Evolutionary conservation across 2,888 invertebrate species (phyloP).

Genomic region (Pollenia amentaria): DNA sequence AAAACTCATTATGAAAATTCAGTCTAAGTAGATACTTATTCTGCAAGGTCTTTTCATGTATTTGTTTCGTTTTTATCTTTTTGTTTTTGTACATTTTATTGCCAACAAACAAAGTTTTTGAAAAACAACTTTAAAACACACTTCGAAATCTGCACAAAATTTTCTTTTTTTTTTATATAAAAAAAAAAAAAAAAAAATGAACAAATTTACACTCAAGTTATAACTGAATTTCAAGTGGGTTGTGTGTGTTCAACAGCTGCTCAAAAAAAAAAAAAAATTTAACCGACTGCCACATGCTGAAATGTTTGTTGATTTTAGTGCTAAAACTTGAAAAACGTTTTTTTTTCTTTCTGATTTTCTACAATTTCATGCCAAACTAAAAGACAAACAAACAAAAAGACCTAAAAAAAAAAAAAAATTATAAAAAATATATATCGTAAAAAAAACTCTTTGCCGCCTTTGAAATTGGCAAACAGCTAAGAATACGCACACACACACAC

Average conservation of each 20-base stretch:
- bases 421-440: too few species aligned
- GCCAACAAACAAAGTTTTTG: neutral
- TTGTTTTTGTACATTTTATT: neutral
- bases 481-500: neutral
- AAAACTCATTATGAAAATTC: too few species aligned
- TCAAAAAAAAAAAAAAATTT: neutral
- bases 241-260: slow-evolving; percentile 29
- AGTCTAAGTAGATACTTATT: too few species aligned
- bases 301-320: slow-evolving; percentile 13
- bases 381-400: slow-evolving; percentile 10
- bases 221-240: slow-evolving; percentile 24
- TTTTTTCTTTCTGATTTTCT: neutral
- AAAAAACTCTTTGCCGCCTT: slow-evolving; percentile 45
- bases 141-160: slow-evolving; percentile 17
- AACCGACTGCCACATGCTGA: neutral
- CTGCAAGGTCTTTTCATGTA: slow-evolving; percentile 14
- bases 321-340: slow-evolving; percentile 23
- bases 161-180: slow-evolving; percentile 1
- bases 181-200: slow-evolving; percentile 17
- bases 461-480: slow-evolving; percentile 16
- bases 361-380: neutral
- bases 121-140: neutral
- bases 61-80: slow-evolving; percentile 13
- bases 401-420: too few species aligned
- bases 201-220: too few species aligned